Evolutionary conservation across 2,888 invertebrate species (phyloP), one percentile per base, ranked within the genome.

Genomic region (Atethmia centrago): DNA sequence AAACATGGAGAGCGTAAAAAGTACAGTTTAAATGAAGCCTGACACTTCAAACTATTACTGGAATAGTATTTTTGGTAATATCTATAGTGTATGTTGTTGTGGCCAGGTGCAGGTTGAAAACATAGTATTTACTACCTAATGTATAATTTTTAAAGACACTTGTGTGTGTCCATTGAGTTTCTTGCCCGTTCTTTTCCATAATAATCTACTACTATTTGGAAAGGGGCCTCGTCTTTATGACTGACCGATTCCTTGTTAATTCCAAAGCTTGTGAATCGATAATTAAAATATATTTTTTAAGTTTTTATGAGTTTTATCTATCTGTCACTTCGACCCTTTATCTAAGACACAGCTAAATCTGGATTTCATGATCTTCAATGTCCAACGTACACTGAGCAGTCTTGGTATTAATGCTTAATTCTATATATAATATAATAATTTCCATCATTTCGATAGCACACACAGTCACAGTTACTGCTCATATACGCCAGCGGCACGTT

Each of bases 1-100:
- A 72, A 77, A 77, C 25, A 72, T 25, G 58, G 45, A 51, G 45
- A 19, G 40, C 19, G 36, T 7, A 53, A 70, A 74, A 63, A 77
- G 4, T 19, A 55, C 25, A 62, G 19, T 62, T 69, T 61, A 51
- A 62, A 70, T 76, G 8, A 71, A 71, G 42, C 14, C 25, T 16
- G 31, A 51, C 31, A 36, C 45, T 16, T 71, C 12, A 58, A 42
- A 51, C 12, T 36, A 42, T 45, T 56, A 28, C n/a, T 59, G 36
- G 45, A 21, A 49, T 12, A 16, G 40, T 45, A 56, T 65, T 76
- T 56, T 51, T 75, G 4, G 36, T 2, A 47, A 55, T 58, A 72
- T n/a, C 40, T 56, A 40, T 49, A 40, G 10, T 1, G 3, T 36
- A n/a, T 28, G 10, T 63, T 45, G 12, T 9, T 47, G 63, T 31